These are phyloP conservation scores for Neotragus moschatus DNA, from an alignment of 2,113 vertebrate genomes.

Conservation along the genomic window DNA sequence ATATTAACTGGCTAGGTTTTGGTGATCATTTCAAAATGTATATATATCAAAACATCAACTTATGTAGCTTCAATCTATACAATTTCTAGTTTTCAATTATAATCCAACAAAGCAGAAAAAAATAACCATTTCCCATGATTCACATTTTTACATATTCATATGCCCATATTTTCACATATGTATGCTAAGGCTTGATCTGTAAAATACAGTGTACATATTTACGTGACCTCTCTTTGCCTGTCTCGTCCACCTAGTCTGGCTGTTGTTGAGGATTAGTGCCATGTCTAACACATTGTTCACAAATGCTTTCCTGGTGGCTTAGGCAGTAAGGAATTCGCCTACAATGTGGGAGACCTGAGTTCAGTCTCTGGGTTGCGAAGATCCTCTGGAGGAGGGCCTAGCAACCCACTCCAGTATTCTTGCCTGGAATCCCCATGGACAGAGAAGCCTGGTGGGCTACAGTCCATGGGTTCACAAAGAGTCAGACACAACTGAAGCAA, in stretches of 20 bases:
- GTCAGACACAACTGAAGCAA: neutral
- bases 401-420: neutral
- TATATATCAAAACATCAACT: neutral
- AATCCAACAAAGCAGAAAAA: neutral
- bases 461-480: neutral
- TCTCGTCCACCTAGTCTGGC: neutral
- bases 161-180: neutral
- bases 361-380: neutral
- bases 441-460: neutral
- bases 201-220: neutral
- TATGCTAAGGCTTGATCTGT: neutral
- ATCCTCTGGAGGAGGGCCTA: neutral
- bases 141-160: neutral
- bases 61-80: neutral
- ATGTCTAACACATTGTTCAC: neutral
- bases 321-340: neutral
- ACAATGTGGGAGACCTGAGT: neutral
- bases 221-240: neutral
- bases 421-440: neutral
- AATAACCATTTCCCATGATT: neutral
- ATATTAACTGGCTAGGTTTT: neutral
- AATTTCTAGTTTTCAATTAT: neutral
- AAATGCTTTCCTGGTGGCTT: neutral
- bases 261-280: neutral
- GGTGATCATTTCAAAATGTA: neutral